Evolutionary conservation across 2,888 invertebrate genomes (phyloP), one percentile per base, ranked within the genome.

Genomic region (Leucania comma): DNA sequence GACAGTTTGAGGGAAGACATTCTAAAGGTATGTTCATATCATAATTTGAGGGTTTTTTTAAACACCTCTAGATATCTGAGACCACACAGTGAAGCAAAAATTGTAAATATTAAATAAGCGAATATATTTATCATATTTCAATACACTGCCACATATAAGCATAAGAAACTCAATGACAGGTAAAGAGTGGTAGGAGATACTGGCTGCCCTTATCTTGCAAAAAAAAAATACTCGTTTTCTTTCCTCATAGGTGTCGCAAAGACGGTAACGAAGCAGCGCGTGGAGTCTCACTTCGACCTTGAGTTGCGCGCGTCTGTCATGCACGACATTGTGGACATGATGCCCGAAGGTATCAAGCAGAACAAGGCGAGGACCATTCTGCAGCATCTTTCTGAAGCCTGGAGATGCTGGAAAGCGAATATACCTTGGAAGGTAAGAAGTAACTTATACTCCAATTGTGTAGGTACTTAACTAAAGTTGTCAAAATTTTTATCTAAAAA

Each of bases 281-380:
- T 99, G 0, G 99, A 99, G 91, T 99, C 99, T 57, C 99, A 99
- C 96, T 99, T 99, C 95, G 99, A 99, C 97, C 96, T 99, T 84
- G 99, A 99, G 93, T 96, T 99, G 89, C 97, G 99, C 84, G 99
- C 99, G 22, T 99, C 99, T 0, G 99, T 98, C 2, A 98, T 98
- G 98, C 98, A 98, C 95, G 99, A 99, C 90, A 99, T 99, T 82
- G 98, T 99, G n/a, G 99, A 99, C 90, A 99, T 99, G 99, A 99
- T 99, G 99, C 99, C 99, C 0, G 99, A 99, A 94, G 99, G 99
- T 81, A 99, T 99, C 91, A 99, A 99, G 91, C 99, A 99, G 94
- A 99, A 99, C 95, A 99, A 99, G 93, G 99, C 99, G 0, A 97
- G 99, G 84, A 99, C 99, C 4, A 99, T 99, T 86, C 96, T 99